Percentiles rank a stretch among this genome's conserved stretches.
These are phyloP conservation scores for Caenorhabditis afra DNA, from an alignment of 2,888 invertebrate genomes.

Conservation along the genomic window DNA sequence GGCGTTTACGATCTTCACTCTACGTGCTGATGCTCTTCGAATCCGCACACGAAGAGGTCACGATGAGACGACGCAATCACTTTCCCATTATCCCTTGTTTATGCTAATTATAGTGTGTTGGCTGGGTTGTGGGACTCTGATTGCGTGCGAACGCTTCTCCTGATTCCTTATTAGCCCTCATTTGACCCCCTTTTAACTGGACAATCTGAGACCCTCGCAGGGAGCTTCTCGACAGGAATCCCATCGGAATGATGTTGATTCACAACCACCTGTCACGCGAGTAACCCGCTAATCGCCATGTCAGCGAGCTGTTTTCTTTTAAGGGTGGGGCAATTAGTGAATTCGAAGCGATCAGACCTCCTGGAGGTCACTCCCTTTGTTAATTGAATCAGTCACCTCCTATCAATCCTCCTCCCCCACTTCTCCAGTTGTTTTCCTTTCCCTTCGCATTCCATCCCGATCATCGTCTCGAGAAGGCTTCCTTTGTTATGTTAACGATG, in stretches of 20 bases:
- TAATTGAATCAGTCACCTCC: slow-evolving; percentile 18
- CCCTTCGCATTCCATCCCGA: background rate
- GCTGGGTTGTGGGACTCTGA: slow-evolving; percentile 6
- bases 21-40: background rate
- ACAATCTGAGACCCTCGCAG: slow-evolving; percentile 12
- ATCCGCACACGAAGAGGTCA: background rate
- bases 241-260: background rate
- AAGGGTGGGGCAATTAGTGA: slow-evolving; percentile 19
- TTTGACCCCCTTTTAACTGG: slow-evolving; percentile 4
- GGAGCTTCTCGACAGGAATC: slow-evolving; percentile 3
- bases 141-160: slow-evolving; percentile 39
- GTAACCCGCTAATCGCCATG: slow-evolving; percentile 43
- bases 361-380: slow-evolving; percentile 27
- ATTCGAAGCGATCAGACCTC: slow-evolving; percentile 8
- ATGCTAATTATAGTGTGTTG: slow-evolving; percentile 36
- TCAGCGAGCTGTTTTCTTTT: slow-evolving; percentile 46
- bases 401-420: background rate
- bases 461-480: slow-evolving; percentile 21
- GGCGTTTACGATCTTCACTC: slow-evolving; percentile 18
- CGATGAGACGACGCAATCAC: slow-evolving; percentile 24
- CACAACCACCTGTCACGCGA: slow-evolving; percentile 30
- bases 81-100: slow-evolving; percentile 33
- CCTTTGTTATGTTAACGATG: slow-evolving; percentile 46
- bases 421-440: slow-evolving; percentile 1
- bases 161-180: slow-evolving; percentile 39